Evolutionary conservation across 2,797 vertebrate species (phyloP), one percentile per base, ranked within the genome.

Genomic region (Caiman crocodilus): DNA sequence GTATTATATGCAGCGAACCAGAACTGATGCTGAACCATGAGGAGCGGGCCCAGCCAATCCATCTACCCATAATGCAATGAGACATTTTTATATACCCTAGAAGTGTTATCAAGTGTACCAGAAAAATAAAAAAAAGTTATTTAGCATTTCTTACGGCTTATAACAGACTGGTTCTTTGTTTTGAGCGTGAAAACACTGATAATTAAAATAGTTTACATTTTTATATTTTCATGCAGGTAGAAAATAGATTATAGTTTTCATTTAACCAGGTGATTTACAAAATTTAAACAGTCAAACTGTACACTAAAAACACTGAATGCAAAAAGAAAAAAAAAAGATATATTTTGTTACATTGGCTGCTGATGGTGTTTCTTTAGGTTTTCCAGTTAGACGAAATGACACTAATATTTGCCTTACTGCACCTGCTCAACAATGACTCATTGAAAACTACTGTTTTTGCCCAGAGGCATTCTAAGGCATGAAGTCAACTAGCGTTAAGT

Each of bases 81-180:
- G 64, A 65, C 79, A 57, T 65, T 90, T 88, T 84, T 87, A 14
- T 18, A 81, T 82, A 83, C 78, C 21, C 73, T 59, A 84, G 32
- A 85, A 95, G 57, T 26, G 50, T 59, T 81, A 28, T 25, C 32
- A 79, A 78, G 16, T 61, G 76, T 61, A 50, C 76, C 69, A 92
- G 88, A 93, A 67, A 61, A 86, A 23, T 58, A 59, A 35, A 14
- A 77, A 77, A 12, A 93, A 90, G 80, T 73, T 76, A 85, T n/a
- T 85, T 89, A 76, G 9, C 21, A 42, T 79, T 90, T 75, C 57
- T 77, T 94, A 80, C 82, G 79, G 55, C 67, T 96, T 76, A 69
- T 67, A 92, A 91, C 95, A 94, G 93, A 94, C 26, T 85, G 76
- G 21, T 82, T 94, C 93, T 73, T 73, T 73, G 32, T 23, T 26